Evolutionary conservation across 2,888 invertebrate species (phyloP), one percentile per base, ranked within the genome.

Genomic region (Caenorhabditis sp.): DNA sequence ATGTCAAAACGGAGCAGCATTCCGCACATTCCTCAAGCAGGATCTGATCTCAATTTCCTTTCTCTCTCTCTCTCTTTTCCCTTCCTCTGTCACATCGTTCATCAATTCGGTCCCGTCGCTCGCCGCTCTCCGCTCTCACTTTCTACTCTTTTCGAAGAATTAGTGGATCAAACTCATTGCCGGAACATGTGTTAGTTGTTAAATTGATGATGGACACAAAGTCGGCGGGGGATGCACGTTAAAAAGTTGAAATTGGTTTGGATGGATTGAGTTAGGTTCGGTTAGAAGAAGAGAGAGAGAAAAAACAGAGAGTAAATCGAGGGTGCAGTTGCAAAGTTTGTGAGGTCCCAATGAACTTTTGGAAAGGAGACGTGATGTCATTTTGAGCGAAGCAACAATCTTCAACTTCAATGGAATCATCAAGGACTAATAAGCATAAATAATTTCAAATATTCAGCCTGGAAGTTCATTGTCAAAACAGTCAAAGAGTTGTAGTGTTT

Each of bases 1-100:
- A 70, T 70, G 68, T 59, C 68, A 58, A n/a, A 43, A 15, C 48
- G 37, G 27, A 26, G 26, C 58, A 37, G 53, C 75, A 78, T 78
- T 78, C 77, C 77, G 41, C 65, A 78, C 65, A 78, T 78, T 78
- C 77, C 27, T 17, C 62, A 39, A 46, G 30, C 30, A 9, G 11
- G 35, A 13, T 35, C 35, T 35, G 9, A n/a, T n/a, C n/a, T n/a
- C 35, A 13, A 35, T 35, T 35, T 35, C 35, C n/a, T n/a, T 41
- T 45, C 35, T 46, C 48, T 48, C 35, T 35, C 61, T 48, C 24
- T 48, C 17, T 46, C 65, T 55, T 46, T 24, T 52, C 41, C 59
- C 46, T 55, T 58, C 63, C 72, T 35, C 32, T 61, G 68, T 59
- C 68, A 70, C 68, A 52, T 70, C 59, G 68, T 70, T 70, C 59